These are phyloP conservation scores for Picathartes gymnocephalus DNA, from an alignment of 2,113 vertebrate species.

Conservation along the genomic window DNA sequence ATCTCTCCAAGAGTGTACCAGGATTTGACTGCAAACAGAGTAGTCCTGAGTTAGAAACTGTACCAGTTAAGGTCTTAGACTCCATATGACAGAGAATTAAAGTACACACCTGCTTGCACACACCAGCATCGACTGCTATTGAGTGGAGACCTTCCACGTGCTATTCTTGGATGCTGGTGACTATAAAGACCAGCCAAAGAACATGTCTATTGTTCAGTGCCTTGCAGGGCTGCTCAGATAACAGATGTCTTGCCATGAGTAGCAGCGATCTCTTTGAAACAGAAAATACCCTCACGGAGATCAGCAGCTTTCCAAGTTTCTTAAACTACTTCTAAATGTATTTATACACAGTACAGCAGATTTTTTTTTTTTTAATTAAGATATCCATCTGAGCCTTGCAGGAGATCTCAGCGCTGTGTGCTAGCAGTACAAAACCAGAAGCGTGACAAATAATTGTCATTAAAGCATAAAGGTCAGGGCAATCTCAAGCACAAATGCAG, in stretches of 20 bases:
- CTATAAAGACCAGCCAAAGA: conserved; percentile 8
- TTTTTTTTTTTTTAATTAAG: neutral
- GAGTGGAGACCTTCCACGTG: neutral
- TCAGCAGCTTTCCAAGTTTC: conserved; percentile 5
- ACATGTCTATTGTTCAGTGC: neutral
- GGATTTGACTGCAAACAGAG: neutral
- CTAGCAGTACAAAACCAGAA: neutral
- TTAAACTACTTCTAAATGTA: conserved; percentile 18
- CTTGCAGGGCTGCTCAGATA: conserved; percentile 10
- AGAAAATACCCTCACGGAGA: neutral
- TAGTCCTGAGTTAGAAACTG: neutral
- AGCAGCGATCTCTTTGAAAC: neutral
- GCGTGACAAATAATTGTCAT: neutral
- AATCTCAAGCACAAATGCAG: neutral
- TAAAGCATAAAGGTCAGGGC: neutral
- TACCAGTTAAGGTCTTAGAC: neutral
- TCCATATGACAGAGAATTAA: neutral
- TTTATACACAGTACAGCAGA: neutral
- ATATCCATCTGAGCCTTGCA: neutral
- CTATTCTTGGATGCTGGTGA: conserved; percentile 21
- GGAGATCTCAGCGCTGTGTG: neutral
- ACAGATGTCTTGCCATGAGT: conserved; percentile 44
- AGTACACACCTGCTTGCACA: neutral
- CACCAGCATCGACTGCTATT: neutral
- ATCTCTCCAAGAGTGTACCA: neutral